Conservation (phyloP, 2,113 vertebrate genomes). For the Lagenorhynchus albirostris region DNA sequence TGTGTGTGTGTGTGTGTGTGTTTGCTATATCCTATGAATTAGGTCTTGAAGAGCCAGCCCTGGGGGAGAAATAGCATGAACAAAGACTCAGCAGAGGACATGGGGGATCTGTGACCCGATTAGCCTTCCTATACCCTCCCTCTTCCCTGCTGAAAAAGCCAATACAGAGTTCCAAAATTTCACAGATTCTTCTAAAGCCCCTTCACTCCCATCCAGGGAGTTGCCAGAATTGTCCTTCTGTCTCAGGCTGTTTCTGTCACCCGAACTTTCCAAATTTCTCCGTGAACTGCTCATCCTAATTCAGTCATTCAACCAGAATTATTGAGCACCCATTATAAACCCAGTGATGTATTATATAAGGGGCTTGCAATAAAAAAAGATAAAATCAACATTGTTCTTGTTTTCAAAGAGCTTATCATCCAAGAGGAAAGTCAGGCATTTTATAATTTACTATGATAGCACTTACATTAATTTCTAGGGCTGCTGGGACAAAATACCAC, state of each 20-base stretch:
- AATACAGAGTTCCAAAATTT: background rate
- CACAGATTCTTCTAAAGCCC: background rate
- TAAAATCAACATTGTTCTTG: background rate
- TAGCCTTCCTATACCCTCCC: background rate
- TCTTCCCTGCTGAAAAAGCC: background rate
- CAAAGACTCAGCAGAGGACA: background rate
- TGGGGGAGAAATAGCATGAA: background rate
- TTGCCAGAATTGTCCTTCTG: background rate
- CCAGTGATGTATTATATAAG: background rate
- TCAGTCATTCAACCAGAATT: background rate
- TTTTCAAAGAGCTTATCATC: background rate
- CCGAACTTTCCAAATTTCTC: background rate
- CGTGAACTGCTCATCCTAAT: background rate
- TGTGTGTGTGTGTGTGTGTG: background rate
- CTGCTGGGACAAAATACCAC: background rate
- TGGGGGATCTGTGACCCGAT: background rate
- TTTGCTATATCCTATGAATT: background rate
- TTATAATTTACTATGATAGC: background rate
- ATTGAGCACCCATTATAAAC: background rate
- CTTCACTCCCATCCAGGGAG: fast-evolving
- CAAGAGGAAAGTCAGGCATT: background rate
- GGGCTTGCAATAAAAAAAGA: background rate
- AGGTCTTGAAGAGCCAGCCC: background rate
- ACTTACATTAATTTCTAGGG: background rate
- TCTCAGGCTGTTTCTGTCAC: background rate